Evolutionary conservation across 2,888 invertebrate species (phyloP), one percentile per base, ranked within the genome.

Genomic region (Drosophila recens): DNA sequence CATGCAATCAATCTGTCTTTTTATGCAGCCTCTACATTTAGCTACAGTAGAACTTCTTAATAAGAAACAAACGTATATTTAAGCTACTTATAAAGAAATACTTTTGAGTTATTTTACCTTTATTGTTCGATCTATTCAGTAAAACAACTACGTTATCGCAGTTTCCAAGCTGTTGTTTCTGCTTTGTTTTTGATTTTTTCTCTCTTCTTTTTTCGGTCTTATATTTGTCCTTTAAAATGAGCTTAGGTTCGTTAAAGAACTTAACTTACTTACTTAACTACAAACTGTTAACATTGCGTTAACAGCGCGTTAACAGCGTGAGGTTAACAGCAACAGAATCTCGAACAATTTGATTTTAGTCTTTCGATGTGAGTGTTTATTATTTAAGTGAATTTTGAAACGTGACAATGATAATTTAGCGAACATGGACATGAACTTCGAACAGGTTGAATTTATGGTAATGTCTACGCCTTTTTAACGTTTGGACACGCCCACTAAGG

Each of bases 401-500:
- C 36, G 33, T 57, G 42, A 71, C 71, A 72, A 59, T 13, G 23
- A 40, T 9, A 52, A 72, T 68, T 70, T 70, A 23, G 63, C 38
- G 15, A 13, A 27, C 17, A 34, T 43, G 10, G n/a, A 15, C 30
- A 17, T 40, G 36, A 13, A 2, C 52, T 17, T 38, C 5, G 4
- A 46, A 20, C 20, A 59, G 30, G 2, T 27, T 13, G 27, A 9
- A 13, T n/a, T 36, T 38, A n/a, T 43, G 11, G 8, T n/a, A 1
- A 8, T 23, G 30, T 23, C 13, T 10, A 45, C 49, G 9, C 38
- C 23, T 20, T 56, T 62, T 56, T 62, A 82, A 51, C 87, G 73
- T 93, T 97, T 97, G 43, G 97, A 96, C 20, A 99, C 99, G 23
- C 99, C 99, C 33, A 99, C 99, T 48, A 98, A 94, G 3, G 99